phyloP scores from a whole-genome alignment of 2,113 vertebrate species.

The Semnopithecus entellus region DNA sequence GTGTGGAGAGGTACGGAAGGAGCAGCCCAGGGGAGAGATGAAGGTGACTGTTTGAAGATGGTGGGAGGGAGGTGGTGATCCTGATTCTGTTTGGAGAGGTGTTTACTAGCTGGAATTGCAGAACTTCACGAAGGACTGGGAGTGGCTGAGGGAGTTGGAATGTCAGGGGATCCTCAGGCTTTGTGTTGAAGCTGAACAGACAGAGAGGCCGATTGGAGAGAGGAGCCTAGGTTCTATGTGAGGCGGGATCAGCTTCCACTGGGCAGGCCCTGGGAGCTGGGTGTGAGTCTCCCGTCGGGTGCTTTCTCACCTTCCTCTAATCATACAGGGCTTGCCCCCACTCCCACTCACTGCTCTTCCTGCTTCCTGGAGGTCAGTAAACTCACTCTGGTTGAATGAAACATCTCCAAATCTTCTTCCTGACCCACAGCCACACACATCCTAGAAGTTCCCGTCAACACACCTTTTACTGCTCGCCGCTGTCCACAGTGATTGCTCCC shows the following conservation, averaged over 20 bases:
- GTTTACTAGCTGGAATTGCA: no score
- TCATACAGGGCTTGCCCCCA: neutral
- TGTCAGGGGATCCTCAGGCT: neutral
- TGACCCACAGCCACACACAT: neutral
- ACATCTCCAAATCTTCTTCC: neutral
- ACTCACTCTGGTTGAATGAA: neutral
- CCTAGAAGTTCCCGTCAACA: neutral
- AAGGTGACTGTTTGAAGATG: neutral
- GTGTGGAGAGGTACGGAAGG: neutral
- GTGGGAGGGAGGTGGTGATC: neutral
- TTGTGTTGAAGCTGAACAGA: neutral
- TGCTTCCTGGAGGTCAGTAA: neutral
- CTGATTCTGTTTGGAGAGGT: neutral
- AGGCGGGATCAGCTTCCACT: neutral
- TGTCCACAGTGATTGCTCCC: accelerated
- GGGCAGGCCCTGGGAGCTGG: neutral
- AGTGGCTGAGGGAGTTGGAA: no score
- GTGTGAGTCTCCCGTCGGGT: neutral
- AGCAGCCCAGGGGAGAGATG: neutral
- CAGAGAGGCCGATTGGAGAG: neutral
- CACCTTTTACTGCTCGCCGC: neutral
- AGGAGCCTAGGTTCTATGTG: neutral
- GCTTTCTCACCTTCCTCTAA: neutral
- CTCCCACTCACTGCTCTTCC: neutral
- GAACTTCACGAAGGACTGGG: neutral